These are phyloP conservation scores for Drosophila orosa DNA, from an alignment of 1,140 invertebrate species.

Conservation along the genomic window DNA sequence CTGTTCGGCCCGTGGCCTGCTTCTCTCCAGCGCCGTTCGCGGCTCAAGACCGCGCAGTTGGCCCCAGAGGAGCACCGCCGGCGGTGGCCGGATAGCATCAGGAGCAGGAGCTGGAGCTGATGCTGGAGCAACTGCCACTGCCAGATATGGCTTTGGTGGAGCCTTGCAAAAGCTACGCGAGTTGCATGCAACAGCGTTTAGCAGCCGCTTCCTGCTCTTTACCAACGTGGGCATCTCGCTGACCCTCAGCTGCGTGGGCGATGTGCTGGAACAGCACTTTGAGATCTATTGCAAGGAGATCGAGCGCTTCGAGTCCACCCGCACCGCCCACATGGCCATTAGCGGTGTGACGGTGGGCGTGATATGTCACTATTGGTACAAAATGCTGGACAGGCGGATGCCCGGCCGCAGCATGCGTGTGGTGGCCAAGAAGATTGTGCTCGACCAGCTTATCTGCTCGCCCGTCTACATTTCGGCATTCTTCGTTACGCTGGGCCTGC, in stretches of 20 bases:
- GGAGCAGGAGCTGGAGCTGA: slow-evolving; percentile 8
- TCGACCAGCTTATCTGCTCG: slow-evolving; percentile 95
- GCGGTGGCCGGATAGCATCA: neutral
- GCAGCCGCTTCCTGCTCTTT: slow-evolving; percentile 90
- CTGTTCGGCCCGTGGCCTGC: slow-evolving; percentile 24
- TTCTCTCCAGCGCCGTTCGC: slow-evolving; percentile 31
- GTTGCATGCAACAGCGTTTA: slow-evolving; percentile 86
- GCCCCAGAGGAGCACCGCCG: slow-evolving; percentile 5
- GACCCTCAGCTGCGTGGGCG: slow-evolving; percentile 90
- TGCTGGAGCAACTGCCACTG: slow-evolving; percentile 1
- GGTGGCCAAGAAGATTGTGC: slow-evolving; percentile 92
- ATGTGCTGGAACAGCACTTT: slow-evolving; percentile 93
- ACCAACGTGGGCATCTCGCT: slow-evolving; percentile 95
- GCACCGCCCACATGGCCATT: slow-evolving; percentile 92
- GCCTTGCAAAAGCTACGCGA: slow-evolving; percentile 56
- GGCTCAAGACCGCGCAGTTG: slow-evolving; percentile 6
- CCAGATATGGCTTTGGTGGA: neutral
- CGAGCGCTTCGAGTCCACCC: slow-evolving; percentile 87
- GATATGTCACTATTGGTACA: slow-evolving; percentile 95
- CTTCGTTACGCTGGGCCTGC: slow-evolving; percentile 90
- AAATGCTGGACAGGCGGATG: slow-evolving; percentile 87
- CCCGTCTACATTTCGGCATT: slow-evolving; percentile 93
- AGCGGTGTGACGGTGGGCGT: slow-evolving; percentile 91
- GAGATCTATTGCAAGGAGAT: slow-evolving; percentile 89
- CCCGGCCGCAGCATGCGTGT: slow-evolving; percentile 88